Evolutionary conservation across 2,888 invertebrate species (phyloP).

Genomic region (Amiota communis): DNA sequence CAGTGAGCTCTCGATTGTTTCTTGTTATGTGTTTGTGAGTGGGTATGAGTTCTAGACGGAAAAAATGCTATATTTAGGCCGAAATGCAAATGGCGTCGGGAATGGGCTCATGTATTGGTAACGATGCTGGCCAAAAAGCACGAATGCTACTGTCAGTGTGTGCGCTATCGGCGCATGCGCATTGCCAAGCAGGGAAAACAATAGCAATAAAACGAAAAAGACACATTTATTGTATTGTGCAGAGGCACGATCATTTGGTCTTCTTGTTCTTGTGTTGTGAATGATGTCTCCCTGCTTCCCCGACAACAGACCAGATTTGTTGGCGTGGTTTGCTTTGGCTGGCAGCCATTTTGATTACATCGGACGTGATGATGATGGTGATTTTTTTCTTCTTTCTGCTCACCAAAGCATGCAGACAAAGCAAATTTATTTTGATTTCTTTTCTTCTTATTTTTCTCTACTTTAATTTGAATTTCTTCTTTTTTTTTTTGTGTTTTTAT

Average conservation of each 20-base stretch:
- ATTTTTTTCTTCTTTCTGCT: constrained; percentile 1
- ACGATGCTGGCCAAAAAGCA: not conserved
- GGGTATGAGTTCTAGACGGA: constrained; percentile 23
- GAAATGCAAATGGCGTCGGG: constrained; percentile 62
- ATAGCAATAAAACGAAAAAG: constrained; percentile 18
- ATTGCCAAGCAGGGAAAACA: constrained; percentile 9
- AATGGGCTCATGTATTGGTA: constrained; percentile 25
- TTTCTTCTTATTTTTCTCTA: constrained; percentile 2
- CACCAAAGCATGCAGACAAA: constrained; percentile 14
- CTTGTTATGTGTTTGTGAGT: constrained; percentile 22
- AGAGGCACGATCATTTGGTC: not conserved
- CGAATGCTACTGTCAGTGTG: not conserved
- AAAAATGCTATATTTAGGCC: constrained; percentile 58
- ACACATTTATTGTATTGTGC: constrained; percentile 36
- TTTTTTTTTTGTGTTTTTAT: constrained; percentile 39
- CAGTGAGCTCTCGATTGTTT: constrained; percentile 11
- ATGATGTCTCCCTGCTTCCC: too few relatives aligned
- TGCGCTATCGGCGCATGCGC: constrained; percentile 28
- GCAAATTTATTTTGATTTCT: not conserved
- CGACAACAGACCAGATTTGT: too few relatives aligned
- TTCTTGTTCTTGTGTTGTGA: too few relatives aligned
- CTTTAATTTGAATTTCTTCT: not conserved
- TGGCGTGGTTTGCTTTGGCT: not conserved
- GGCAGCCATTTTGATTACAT: constrained; percentile 47
- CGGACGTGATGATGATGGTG: constrained; percentile 27